These are phyloP conservation scores for Melanchra persicariae DNA, from an alignment of 2,888 invertebrate species.

Conservation along the genomic window DNA sequence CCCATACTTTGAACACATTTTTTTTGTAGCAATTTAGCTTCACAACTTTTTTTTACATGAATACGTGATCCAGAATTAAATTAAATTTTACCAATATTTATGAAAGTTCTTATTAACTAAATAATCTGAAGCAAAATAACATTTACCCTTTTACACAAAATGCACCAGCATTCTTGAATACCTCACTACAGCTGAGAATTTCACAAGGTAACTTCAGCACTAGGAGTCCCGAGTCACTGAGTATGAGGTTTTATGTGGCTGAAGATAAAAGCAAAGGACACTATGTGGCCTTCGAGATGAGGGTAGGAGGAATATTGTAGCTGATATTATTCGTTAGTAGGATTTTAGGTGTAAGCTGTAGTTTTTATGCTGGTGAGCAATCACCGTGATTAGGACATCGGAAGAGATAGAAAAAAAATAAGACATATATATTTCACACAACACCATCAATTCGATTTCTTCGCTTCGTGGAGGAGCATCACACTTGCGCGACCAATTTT, in stretches of 20 bases:
- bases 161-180: neutral
- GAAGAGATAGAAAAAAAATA: neutral
- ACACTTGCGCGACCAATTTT: neutral
- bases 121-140: neutral
- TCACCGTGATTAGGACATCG: neutral
- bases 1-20: constrained; percentile 7
- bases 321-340: neutral
- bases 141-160: constrained; percentile 2
- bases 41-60: neutral
- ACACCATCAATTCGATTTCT: neutral
- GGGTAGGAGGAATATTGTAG: neutral
- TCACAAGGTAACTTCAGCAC: neutral
- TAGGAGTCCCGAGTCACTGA: neutral
- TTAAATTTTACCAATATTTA: neutral
- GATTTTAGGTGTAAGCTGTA: neutral
- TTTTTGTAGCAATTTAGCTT: neutral
- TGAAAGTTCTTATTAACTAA: neutral
- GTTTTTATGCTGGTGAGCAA: neutral
- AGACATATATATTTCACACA: neutral
- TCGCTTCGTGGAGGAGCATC: neutral
- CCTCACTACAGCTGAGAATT: neutral
- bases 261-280: constrained; percentile 14
- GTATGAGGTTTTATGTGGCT: constrained; percentile 12
- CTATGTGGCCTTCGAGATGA: neutral
- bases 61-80: neutral